phyloP scores from a whole-genome alignment of 2,797 vertebrate species.

The Parauchenoglanis punctatus region DNA sequence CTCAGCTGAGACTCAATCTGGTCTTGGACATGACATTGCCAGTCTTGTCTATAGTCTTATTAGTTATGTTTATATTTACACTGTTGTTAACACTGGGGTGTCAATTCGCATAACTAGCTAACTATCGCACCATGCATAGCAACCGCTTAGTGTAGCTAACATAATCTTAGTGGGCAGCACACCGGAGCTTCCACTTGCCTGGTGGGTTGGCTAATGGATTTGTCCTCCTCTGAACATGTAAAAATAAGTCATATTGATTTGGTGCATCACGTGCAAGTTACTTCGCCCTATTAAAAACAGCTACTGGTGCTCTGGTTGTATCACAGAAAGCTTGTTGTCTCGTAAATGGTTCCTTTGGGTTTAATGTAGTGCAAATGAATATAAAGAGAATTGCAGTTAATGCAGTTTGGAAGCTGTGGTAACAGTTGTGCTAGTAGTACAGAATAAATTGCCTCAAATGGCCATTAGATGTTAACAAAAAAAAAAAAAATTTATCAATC shows the following conservation, averaged over 20 bases:
- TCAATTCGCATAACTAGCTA: background rate
- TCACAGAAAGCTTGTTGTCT: slow-evolving; percentile 11
- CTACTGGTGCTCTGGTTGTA: background rate
- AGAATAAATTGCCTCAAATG: slow-evolving; percentile 19
- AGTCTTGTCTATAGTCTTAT: too few species aligned
- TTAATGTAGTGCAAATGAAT: slow-evolving; percentile 21
- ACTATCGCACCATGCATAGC: background rate
- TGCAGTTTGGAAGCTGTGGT: background rate
- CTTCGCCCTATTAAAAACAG: background rate
- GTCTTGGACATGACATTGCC: too few species aligned
- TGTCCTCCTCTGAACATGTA: background rate
- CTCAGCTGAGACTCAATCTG: background rate
- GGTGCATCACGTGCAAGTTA: slow-evolving; percentile 11
- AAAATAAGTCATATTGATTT: slow-evolving; percentile 9
- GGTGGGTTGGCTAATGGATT: slow-evolving; percentile 1
- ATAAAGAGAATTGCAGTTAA: slow-evolving; percentile 23
- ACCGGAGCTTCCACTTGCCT: background rate
- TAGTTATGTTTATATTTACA: too few species aligned
- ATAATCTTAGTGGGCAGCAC: background rate
- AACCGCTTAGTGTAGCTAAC: too few species aligned
- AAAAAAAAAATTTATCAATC: slow-evolving; percentile 1
- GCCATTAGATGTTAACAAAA: background rate
- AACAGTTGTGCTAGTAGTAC: background rate
- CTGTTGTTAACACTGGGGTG: too few species aligned
- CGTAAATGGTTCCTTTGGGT: background rate